Percentiles rank a stretch among this genome's conserved stretches.
Evolutionary conservation across 2,888 invertebrate species (phyloP).

Genomic region (Psylliodes chrysocephalus): DNA sequence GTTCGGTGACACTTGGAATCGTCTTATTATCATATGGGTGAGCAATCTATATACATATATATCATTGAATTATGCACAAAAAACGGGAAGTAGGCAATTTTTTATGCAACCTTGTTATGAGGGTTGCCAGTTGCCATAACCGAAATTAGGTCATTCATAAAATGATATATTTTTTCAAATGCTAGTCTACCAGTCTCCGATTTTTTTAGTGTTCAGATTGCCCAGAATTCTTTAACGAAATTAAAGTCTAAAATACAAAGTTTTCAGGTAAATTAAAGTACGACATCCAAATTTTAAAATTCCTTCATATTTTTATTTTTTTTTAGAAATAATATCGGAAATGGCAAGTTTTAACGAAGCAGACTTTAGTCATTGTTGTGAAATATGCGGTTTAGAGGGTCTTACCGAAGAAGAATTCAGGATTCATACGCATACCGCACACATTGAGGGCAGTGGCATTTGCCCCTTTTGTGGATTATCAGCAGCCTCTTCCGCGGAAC

Average conservation of each 20-base stretch:
- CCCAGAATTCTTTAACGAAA: not conserved
- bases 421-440: slow-evolving; percentile 80
- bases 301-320: not conserved
- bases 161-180: slow-evolving; percentile 13
- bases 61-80: too few species aligned
- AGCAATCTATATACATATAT: too few species aligned
- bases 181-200: not conserved
- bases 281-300: not conserved
- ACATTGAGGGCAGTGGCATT: slow-evolving; percentile 80
- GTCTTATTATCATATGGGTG: too few species aligned
- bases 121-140: slow-evolving; percentile 45
- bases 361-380: slow-evolving; percentile 75
- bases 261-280: too few species aligned
- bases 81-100: slow-evolving; percentile 35
- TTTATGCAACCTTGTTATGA: slow-evolving; percentile 49
- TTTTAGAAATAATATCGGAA: slow-evolving; percentile 23
- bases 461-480: slow-evolving; percentile 87
- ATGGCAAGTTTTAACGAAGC: slow-evolving; percentile 68
- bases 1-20: too few species aligned
- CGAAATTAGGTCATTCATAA: slow-evolving; percentile 51
- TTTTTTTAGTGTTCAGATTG: not conserved
- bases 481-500: slow-evolving; percentile 77
- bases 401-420: slow-evolving; percentile 83
- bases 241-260: not conserved
- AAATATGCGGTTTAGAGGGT: slow-evolving; percentile 87